Evolutionary conservation across 2,797 vertebrate species (phyloP), one percentile per base, ranked within the genome.

Genomic region (Hoplostethus mediterraneus): DNA sequence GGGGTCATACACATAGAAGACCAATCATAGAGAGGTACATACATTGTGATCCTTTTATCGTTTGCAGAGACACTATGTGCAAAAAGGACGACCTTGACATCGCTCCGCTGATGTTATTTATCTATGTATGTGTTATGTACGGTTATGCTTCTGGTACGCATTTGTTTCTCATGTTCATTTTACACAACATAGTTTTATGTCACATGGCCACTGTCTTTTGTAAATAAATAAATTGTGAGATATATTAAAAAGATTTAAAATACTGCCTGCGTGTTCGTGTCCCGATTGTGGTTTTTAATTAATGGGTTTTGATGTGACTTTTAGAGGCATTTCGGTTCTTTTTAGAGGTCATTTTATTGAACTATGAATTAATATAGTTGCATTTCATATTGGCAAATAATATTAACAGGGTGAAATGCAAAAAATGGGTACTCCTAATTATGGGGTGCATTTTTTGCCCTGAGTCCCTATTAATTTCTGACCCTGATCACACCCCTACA

Each of bases 221-320:
- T 94, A 91, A 95, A 94, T 94, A 95, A 93, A 89, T 89, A 82
- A 92, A 95, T 94, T 92, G 93, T 95, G 89, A 94, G 90, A 93
- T 94, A 95, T 93, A 92, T 92, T 91, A 90, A 94, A 93, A 86
- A 86, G 75, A 91, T 90, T 89, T 90, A 85, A 92, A 93, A 89
- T 88, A 89, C 77, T 71, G 21, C 55, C 81, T 42, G 16, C 2
- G 25, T 47, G 48, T 2, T 77, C 31, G 9, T 72, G 61, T 67
- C 8, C 0, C 70, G 28, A 55, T 67, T 75, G 2, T 28, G 14
- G 36, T 63, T 63, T 25, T 45, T 11, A 42, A 42, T 42, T 1
- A 42, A 42, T 42, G 9, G 21, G 21, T 21, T 21, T 28, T 28
- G 28, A 28, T 28, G 28, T 28, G 28, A 28, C 28, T 28, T 28